phyloP scores from a whole-genome alignment of 2,113 vertebrate species.

The Aptenodytes forsteri region DNA sequence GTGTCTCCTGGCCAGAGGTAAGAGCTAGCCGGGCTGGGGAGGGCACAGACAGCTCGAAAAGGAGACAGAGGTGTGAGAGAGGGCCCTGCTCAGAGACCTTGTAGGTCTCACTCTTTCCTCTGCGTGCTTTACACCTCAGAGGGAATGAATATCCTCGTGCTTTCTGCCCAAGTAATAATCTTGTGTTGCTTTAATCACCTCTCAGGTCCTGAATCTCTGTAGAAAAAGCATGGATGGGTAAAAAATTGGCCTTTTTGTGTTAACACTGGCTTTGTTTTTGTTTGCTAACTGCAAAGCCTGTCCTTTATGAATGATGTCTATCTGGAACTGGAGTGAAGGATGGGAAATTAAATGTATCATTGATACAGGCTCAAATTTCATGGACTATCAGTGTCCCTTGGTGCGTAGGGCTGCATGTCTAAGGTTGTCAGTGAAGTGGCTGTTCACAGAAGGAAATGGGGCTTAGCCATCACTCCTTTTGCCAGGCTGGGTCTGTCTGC shows the following conservation, averaged over 20 bases:
- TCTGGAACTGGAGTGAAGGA: background rate
- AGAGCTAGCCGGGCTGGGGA: background rate
- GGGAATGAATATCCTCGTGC: background rate
- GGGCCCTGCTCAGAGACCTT: background rate
- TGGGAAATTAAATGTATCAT: background rate
- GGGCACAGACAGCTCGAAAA: background rate
- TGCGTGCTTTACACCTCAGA: background rate
- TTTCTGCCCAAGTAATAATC: background rate
- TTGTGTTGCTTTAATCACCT: background rate
- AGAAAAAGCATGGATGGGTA: background rate
- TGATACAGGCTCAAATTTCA: background rate
- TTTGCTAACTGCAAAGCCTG: background rate
- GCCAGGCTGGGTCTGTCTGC: background rate
- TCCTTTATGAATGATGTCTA: background rate
- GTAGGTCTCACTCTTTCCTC: background rate
- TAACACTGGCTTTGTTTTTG: background rate
- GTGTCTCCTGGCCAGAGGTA: background rate
- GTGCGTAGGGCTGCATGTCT: background rate
- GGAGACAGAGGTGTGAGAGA: background rate
- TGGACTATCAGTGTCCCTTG: background rate
- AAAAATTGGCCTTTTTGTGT: background rate
- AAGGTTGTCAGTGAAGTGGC: background rate
- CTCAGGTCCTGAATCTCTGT: background rate
- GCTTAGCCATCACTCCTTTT: background rate
- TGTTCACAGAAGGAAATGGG: background rate